Conservation (phyloP, 2,888 invertebrate species). For the Gonocerus acuteangulatus region DNA sequence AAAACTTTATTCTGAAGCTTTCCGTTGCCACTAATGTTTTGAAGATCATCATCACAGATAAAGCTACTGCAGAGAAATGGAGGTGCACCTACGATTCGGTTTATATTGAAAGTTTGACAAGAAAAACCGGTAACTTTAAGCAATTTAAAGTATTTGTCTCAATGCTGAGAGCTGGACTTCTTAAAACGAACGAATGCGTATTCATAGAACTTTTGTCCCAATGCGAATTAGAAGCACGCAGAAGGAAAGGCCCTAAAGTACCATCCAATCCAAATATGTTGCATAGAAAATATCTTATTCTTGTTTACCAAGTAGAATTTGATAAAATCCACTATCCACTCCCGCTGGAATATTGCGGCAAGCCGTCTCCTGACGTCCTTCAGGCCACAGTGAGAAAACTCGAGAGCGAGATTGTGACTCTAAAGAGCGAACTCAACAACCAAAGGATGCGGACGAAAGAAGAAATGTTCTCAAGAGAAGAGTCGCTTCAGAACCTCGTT, state of each 20-base stretch:
- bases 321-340: constrained; percentile 52
- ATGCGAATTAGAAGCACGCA: constrained; percentile 48
- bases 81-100: constrained; percentile 48
- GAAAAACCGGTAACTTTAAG: constrained; percentile 52
- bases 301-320: constrained; percentile 51
- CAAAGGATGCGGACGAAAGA: neutral
- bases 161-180: constrained; percentile 50
- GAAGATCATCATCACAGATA: constrained; percentile 48
- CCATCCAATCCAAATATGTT: constrained; percentile 36
- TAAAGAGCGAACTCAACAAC: constrained; percentile 33
- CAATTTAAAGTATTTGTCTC: constrained; percentile 50
- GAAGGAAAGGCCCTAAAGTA: constrained; percentile 40
- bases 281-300: constrained; percentile 49
- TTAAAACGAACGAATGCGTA: constrained; percentile 50
- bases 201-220: constrained; percentile 48
- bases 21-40: constrained; percentile 44
- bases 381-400: constrained; percentile 48
- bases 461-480: neutral
- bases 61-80: constrained; percentile 51
- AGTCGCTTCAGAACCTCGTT: neutral
- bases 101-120: constrained; percentile 51
- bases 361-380: constrained; percentile 48
- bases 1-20: constrained; percentile 47
- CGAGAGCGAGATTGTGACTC: constrained; percentile 45
- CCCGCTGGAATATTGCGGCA: constrained; percentile 50